These are phyloP conservation scores for Caenorhabditis tropicalis DNA, from an alignment of 1,140 invertebrate species.

Conservation along the genomic window DNA sequence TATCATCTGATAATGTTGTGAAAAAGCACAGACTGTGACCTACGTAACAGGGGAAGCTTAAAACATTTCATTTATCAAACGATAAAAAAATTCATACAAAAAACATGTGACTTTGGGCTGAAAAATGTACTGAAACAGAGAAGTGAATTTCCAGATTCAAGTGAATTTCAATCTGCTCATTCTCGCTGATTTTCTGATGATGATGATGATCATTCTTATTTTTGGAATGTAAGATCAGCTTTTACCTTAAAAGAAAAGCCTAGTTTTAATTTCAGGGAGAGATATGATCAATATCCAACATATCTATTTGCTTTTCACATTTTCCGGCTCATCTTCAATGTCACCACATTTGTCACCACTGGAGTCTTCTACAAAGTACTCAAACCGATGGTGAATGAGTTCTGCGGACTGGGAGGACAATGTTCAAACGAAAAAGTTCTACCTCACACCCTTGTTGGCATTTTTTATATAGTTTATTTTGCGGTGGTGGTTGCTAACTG, in stretches of 20 bases:
- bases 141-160: neutral
- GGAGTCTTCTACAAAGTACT: neutral
- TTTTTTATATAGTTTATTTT: neutral
- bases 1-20: too few species aligned
- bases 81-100: too few species aligned
- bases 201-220: neutral
- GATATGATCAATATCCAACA: neutral
- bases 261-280: conserved; percentile 3
- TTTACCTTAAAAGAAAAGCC: neutral
- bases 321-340: neutral
- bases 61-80: too few species aligned
- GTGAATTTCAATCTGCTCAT: neutral
- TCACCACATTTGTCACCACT: neutral
- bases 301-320: neutral
- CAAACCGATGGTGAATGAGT: neutral
- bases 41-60: too few species aligned
- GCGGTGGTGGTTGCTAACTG: neutral
- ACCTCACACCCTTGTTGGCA: neutral
- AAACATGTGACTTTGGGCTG: too few species aligned
- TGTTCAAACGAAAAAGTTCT: neutral
- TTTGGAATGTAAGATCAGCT: neutral
- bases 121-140: too few species aligned
- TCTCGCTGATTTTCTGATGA: neutral
- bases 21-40: too few species aligned
- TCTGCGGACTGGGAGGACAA: neutral